Evolutionary conservation across 2,888 invertebrate species (phyloP).

Genomic region (Hypercompe scribonia): DNA sequence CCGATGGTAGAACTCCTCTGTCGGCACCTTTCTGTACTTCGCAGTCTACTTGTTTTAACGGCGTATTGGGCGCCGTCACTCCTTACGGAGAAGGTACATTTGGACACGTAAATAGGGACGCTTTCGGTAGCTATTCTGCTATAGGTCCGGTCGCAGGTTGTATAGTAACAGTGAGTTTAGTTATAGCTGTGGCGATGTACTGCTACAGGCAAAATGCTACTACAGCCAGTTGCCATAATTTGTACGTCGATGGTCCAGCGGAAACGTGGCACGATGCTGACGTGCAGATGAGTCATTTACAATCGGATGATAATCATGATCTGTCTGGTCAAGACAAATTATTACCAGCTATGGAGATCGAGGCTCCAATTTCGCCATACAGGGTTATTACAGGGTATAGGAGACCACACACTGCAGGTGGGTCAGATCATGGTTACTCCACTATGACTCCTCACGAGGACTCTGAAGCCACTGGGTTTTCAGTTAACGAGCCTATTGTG

Average conservation of each 20-base stretch:
- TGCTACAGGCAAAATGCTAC: conserved; percentile 91
- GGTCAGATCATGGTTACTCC: conserved; percentile 98
- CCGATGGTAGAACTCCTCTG: conserved; percentile 90
- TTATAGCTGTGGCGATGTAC: conserved; percentile 93
- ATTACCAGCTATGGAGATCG: conserved; percentile 86
- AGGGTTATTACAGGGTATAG: conserved; percentile 93
- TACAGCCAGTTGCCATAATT: conserved; percentile 81
- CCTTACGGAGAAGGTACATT: conserved; percentile 92
- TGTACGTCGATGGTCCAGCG: conserved; percentile 83
- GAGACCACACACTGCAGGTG: conserved; percentile 91
- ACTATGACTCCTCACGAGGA: conserved; percentile 97
- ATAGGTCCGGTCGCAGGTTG: conserved; percentile 96
- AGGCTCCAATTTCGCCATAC: conserved; percentile 94
- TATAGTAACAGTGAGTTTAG: conserved; percentile 92
- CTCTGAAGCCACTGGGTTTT: conserved; percentile 93
- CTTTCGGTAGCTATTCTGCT: conserved; percentile 88
- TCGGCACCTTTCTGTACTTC: conserved; percentile 92
- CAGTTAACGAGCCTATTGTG: conserved; percentile 88
- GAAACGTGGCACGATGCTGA: conserved; percentile 85
- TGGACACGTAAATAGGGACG: conserved; percentile 80
- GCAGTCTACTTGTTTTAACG: conserved; percentile 94
- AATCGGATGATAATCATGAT: conserved; percentile 89
- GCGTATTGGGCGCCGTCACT: conserved; percentile 92
- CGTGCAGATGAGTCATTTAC: conserved; percentile 91
- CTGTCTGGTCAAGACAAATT: conserved; percentile 89